Conservation (phyloP, 2,113 vertebrate species). For the Seriola aureovittata region DNA sequence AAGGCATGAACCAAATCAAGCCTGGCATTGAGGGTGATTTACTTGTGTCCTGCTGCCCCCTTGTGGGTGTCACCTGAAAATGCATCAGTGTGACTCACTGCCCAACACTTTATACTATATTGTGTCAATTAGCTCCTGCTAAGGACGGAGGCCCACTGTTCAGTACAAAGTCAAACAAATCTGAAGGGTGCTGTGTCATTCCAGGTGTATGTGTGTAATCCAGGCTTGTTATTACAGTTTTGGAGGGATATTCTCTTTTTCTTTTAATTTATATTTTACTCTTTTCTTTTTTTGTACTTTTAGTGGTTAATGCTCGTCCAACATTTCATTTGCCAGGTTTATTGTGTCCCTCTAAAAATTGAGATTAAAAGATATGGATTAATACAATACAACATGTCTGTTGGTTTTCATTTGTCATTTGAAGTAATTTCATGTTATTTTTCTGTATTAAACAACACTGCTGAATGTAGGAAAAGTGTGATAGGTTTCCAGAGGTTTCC, state of each 20-base stretch:
- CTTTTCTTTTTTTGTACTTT: constrained; percentile 21
- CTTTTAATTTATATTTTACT: constrained; percentile 38
- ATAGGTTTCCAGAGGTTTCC: not conserved
- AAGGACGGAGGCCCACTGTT: constrained; percentile 1
- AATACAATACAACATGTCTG: not conserved
- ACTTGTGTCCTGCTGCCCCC: constrained; percentile 61
- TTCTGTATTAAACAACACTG: not conserved
- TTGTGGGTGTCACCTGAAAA: constrained; percentile 52
- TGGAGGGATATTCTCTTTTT: not conserved
- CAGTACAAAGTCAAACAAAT: constrained; percentile 24
- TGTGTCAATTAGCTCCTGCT: not conserved
- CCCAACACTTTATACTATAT: not conserved
- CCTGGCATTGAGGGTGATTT: constrained; percentile 16
- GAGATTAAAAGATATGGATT: constrained; percentile 51
- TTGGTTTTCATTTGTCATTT: constrained; percentile 21
- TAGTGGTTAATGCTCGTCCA: constrained; percentile 12
- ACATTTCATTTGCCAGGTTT: constrained; percentile 26
- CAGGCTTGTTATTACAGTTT: constrained; percentile 14
- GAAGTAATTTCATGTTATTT: not conserved
- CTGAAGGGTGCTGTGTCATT: constrained; percentile 11
- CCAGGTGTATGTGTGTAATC: not conserved
- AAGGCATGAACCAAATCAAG: constrained; percentile 19
- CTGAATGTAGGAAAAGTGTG: not conserved
- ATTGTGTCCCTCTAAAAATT: constrained; percentile 22
- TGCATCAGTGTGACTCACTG: constrained; percentile 43